Base-by-base conservation (phyloP, 2,113 vertebrate species). In the Rhinoderma darwinii region DNA sequence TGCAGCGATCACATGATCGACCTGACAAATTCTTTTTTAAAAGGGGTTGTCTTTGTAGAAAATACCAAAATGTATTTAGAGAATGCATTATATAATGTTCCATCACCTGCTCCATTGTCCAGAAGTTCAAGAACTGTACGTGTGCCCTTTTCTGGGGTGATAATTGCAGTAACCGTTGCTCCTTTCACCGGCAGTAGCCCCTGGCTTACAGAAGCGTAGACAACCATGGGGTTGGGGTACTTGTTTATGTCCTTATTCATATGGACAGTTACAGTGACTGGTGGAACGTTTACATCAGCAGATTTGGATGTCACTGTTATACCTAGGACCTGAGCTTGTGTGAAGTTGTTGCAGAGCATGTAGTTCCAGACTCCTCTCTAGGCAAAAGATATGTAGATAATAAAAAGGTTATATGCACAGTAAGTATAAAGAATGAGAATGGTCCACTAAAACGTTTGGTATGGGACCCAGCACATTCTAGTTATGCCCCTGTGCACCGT, bases 161-260 rank as follows among this genome's bases (percentile, higher is more conserved):
- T 79, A 18, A 56, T 78, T 5, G 93, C 94, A 43, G 22, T 92
- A 82, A 95, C 94, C 8, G 63, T 92, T 82, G 88, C 91, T 74
- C 89, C 89, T 70, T 93, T 86, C 68, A 96, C 89, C 88, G 93
- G 93, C 82, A 90, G 84, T 79, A 92, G 90, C 18, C 91, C 92
- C 90, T 95, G 94, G 78, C 89, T 93, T 83, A 95, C 92, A 66
- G 84, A 89, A 80, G 93, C 92, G 27, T 93, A 95, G 78, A 95
- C 87, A 43, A 90, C 76, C 82, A 93, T 27, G 56, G 91, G 90
- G 74, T 59, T 88, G 35, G 88, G 91, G 15, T 83, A 89, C 1
- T 0, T 73, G 0, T 88, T 91, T 88, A 80, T 74, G 2, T 82
- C 85, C 78, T 51, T 88, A 73, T 84, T 92, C 88, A 94, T 88